Evolutionary conservation across 2,888 invertebrate species (phyloP).

Genomic region (Drosophila nigricruria): DNA sequence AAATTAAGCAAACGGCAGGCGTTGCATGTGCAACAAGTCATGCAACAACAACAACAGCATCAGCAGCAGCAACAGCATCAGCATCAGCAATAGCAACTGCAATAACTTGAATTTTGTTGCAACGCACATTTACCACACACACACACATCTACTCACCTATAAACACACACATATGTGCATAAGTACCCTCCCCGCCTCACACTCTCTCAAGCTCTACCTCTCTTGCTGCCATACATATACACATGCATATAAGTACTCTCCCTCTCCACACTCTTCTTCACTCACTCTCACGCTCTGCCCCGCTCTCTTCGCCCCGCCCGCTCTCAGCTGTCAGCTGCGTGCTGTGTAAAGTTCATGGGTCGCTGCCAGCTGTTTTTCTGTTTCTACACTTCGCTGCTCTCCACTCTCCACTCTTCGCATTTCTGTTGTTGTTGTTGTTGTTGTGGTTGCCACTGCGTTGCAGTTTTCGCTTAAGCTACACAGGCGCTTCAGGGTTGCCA

Average conservation of each 20-base stretch:
- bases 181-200: background rate
- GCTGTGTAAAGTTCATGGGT: slow-evolving; percentile 77
- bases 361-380: slow-evolving; percentile 46
- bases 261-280: background rate
- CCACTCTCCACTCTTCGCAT: background rate
- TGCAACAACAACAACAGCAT: slow-evolving; percentile 24
- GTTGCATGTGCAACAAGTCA: slow-evolving; percentile 48
- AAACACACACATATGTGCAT: background rate
- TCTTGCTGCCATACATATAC: background rate
- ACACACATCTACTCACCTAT: background rate
- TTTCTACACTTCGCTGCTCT: slow-evolving; percentile 8
- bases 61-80: background rate
- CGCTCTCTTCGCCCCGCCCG: background rate
- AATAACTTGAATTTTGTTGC: slow-evolving; percentile 47
- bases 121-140: slow-evolving; percentile 52
- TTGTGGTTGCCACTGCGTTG: slow-evolving; percentile 48
- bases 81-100: slow-evolving; percentile 14
- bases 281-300: background rate
- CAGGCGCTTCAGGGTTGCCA: slow-evolving; percentile 74
- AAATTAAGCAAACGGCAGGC: slow-evolving; percentile 56
- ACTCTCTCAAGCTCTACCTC: background rate
- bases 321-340: slow-evolving; percentile 4
- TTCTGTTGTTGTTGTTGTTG: slow-evolving; percentile 15
- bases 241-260: background rate
- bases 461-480: slow-evolving; percentile 69